Conservation (phyloP, 2,888 invertebrate genomes). For the Sepiola atlantica region DNA sequence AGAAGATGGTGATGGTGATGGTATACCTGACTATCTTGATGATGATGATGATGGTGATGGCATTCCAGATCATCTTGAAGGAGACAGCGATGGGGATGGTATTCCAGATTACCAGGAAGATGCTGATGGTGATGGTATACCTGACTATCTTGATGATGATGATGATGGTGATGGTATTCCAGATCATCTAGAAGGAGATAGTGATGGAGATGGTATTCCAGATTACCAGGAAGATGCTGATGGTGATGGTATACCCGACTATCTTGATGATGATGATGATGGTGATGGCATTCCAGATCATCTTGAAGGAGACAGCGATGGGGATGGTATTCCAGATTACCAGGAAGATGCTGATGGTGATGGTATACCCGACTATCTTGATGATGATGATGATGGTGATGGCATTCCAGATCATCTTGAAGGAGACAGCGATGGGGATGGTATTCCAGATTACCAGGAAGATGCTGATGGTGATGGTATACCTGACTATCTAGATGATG, state of each 20-base stretch:
- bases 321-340: slow-evolving; percentile 61
- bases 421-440: slow-evolving; percentile 60
- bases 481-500: slow-evolving; percentile 58
- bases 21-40: slow-evolving; percentile 64
- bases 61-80: slow-evolving; percentile 64
- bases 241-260: slow-evolving; percentile 62
- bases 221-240: slow-evolving; percentile 57
- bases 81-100: slow-evolving; percentile 67
- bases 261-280: slow-evolving; percentile 56
- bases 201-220: slow-evolving; percentile 61
- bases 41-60: slow-evolving; percentile 68
- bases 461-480: slow-evolving; percentile 67
- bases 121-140: slow-evolving; percentile 61
- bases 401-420: slow-evolving; percentile 50
- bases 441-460: slow-evolving; percentile 64
- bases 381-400: slow-evolving; percentile 57
- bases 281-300: slow-evolving; percentile 60
- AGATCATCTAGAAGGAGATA: background rate
- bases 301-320: slow-evolving; percentile 56
- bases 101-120: slow-evolving; percentile 59
- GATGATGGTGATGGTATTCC: slow-evolving; percentile 55
- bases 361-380: slow-evolving; percentile 56
- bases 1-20: slow-evolving; percentile 63
- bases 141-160: slow-evolving; percentile 62
- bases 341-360: slow-evolving; percentile 55